These are phyloP conservation scores for Pharmacophagus antenor DNA, from an alignment of 2,888 invertebrate genomes.

Conservation along the genomic window DNA sequence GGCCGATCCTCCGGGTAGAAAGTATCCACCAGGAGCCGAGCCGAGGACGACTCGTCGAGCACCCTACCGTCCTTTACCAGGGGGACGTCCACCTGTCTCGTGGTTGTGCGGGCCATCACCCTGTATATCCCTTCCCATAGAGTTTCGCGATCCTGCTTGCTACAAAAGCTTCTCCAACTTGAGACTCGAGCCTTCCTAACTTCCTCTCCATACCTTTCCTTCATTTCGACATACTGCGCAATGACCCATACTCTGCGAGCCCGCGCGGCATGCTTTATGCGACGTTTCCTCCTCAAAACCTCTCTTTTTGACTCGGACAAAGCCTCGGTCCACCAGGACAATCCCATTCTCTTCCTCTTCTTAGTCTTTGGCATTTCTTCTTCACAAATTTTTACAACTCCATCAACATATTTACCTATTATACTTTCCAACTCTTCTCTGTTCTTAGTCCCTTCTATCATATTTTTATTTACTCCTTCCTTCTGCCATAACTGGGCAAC, in stretches of 20 bases:
- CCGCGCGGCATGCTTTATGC: no score
- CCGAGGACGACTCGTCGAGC: not conserved
- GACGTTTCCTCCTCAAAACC: no score
- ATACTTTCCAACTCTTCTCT: no score
- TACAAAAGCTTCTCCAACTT: not conserved
- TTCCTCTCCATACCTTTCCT: no score
- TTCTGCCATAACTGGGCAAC: no score
- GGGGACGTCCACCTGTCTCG: not conserved
- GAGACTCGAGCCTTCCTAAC: not conserved
- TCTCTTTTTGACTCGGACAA: not conserved
- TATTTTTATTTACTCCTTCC: no score
- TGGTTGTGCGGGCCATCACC: not conserved
- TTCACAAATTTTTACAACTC: no score
- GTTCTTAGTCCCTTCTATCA: no score
- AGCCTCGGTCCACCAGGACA: no score
- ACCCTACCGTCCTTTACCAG: not conserved
- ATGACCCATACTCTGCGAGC: not conserved
- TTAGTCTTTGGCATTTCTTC: no score
- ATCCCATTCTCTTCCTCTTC: no score
- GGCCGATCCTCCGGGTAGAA: not conserved
- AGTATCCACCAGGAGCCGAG: not conserved
- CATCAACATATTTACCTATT: no score
- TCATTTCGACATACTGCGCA: not conserved
- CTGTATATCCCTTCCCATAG: conserved; percentile 1
- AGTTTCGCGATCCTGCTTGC: not conserved